These are phyloP conservation scores for Gymnocephalus cernua DNA, from an alignment of 2,113 vertebrate genomes.

Conservation along the genomic window DNA sequence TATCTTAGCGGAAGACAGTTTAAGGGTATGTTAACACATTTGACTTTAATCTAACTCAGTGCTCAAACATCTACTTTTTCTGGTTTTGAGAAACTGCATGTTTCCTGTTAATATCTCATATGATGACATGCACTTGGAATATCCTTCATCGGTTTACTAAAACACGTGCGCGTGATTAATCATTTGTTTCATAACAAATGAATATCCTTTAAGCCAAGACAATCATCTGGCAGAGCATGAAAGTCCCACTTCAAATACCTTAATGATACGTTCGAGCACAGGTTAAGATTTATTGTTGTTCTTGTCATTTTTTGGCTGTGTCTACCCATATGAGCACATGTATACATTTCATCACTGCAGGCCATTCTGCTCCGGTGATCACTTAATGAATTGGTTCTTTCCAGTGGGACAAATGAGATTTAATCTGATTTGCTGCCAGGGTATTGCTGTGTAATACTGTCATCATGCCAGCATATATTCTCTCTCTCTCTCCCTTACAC, in stretches of 20 bases:
- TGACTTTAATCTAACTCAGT: conserved; percentile 6
- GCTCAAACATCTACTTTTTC: conserved; percentile 17
- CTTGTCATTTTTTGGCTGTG: conserved; percentile 25
- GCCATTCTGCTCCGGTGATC: conserved; percentile 36
- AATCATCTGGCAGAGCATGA: conserved; percentile 48
- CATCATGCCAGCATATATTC: conserved; percentile 40
- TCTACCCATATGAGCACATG: conserved; percentile 7
- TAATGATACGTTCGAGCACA: conserved; percentile 50
- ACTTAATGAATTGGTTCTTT: conserved; percentile 43
- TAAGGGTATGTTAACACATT: neutral
- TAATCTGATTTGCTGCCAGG: conserved; percentile 57
- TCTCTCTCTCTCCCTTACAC: neutral
- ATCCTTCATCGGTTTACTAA: conserved; percentile 8
- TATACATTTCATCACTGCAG: conserved; percentile 50
- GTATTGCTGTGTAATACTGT: conserved; percentile 48
- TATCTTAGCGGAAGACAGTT: neutral
- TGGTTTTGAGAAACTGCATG: conserved; percentile 13
- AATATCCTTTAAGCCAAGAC: conserved; percentile 29
- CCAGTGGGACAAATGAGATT: conserved; percentile 61
- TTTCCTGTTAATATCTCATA: conserved; percentile 52
- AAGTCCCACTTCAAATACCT: conserved; percentile 21
- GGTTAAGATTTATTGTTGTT: conserved; percentile 46
- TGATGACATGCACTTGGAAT: conserved; percentile 48
- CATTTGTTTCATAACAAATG: conserved; percentile 48
- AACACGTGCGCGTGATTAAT: conserved; percentile 34